Percentiles rank a stretch among this genome's conserved stretches.
Evolutionary conservation across 2,113 vertebrate genomes (phyloP).

Genomic region (Xiphorhynchus elegans): DNA sequence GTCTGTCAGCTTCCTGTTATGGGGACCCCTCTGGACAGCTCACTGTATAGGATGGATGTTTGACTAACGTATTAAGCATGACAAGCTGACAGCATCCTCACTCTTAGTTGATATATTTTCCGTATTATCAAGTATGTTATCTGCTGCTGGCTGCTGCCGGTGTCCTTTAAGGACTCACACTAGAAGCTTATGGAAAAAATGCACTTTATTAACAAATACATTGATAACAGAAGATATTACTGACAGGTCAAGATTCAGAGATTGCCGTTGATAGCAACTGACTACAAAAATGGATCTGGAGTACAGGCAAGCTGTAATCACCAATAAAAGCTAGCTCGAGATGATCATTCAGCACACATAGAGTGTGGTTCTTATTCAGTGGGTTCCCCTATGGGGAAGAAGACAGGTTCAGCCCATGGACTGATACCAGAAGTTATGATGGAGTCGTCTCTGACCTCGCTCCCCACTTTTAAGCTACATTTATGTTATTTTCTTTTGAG

Average conservation of each 20-base stretch:
- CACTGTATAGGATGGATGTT: neutral
- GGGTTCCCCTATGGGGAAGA: neutral
- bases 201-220: neutral
- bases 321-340: rapidly evolving
- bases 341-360: neutral
- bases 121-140: neutral
- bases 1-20: neutral
- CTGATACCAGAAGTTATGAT: neutral
- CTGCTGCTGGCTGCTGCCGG: neutral
- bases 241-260: neutral
- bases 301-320: neutral
- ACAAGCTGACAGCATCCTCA: neutral
- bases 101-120: neutral
- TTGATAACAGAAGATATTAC: neutral
- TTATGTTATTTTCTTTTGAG: neutral
- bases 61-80: neutral
- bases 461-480: neutral
- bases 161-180: neutral
- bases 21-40: neutral
- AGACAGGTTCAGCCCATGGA: neutral
- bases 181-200: neutral
- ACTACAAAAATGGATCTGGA: neutral
- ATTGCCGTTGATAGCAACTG: rapidly evolving
- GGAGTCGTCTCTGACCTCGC: neutral
- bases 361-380: neutral